These are phyloP conservation scores for Homarus gammarus DNA, from an alignment of 2,888 invertebrate genomes.

Conservation along the genomic window DNA sequence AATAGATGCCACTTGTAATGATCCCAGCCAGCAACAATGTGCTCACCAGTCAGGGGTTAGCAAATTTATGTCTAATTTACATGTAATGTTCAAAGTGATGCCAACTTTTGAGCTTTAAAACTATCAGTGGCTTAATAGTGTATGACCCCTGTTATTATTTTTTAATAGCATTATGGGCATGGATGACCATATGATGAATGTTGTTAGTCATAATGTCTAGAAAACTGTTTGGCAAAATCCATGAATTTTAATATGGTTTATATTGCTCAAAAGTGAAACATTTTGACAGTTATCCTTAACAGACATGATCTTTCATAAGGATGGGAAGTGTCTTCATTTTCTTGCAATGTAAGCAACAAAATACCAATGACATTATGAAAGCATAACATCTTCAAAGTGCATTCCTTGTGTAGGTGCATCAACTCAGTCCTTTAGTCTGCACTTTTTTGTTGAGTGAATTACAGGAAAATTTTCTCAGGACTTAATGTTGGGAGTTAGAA, in stretches of 20 bases:
- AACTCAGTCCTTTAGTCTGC: not conserved
- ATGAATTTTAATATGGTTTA: not conserved
- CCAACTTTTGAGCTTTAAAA: constrained; percentile 3
- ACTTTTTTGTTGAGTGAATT: not conserved
- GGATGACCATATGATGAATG: not conserved
- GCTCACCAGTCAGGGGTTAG: constrained; percentile 18
- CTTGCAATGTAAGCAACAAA: not conserved
- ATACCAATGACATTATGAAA: not conserved
- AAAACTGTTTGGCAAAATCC: not conserved
- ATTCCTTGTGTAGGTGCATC: not conserved
- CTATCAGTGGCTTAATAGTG: not conserved
- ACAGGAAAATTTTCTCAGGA: constrained; percentile 10
- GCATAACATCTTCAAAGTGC: not conserved
- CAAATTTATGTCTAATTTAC: constrained; percentile 4
- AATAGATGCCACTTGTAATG: constrained; percentile 25
- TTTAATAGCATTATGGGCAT: not conserved
- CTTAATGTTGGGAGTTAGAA: not conserved
- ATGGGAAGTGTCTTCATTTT: not conserved
- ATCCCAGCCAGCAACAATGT: not conserved
- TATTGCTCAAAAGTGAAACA: not conserved
- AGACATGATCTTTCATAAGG: not conserved
- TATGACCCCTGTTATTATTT: constrained; percentile 10
- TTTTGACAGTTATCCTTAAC: not conserved
- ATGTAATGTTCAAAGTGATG: constrained; percentile 13
- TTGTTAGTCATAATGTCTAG: not conserved